phyloP scores from a whole-genome alignment of 2,113 vertebrate species.

The Brachionichthys hirsutus region DNA sequence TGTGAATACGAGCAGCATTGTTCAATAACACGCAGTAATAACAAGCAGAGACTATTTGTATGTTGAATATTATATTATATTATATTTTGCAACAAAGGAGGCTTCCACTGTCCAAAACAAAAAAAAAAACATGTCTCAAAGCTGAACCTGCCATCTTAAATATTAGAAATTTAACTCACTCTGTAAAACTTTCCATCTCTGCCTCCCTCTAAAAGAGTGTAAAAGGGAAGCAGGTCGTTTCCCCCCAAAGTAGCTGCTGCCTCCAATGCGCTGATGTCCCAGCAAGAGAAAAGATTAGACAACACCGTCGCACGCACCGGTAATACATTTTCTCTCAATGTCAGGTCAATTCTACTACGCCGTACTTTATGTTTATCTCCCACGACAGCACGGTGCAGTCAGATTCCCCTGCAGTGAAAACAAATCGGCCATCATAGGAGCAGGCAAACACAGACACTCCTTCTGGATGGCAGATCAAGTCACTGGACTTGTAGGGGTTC shows the following conservation, averaged over 20 bases:
- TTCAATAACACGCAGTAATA: no score
- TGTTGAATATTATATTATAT: not conserved
- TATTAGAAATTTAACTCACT: conserved; percentile 70
- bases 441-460: conserved; percentile 78
- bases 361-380: conserved; percentile 83
- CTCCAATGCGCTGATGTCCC: conserved; percentile 82
- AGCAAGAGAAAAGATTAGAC: conserved; percentile 13
- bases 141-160: not conserved
- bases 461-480: conserved; percentile 83
- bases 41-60: not conserved
- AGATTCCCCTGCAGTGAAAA: conserved; percentile 85
- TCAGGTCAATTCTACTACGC: not conserved
- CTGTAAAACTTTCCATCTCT: conserved; percentile 85
- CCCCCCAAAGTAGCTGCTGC: conserved; percentile 85
- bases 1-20: conserved; percentile 2
- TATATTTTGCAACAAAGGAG: not conserved
- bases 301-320: not conserved
- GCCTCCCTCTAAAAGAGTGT: conserved; percentile 85
- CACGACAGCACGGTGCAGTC: conserved; percentile 84
- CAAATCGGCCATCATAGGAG: conserved; percentile 79
- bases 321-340: not conserved
- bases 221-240: conserved; percentile 85
- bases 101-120: conserved; percentile 7
- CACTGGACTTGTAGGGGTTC: conserved; percentile 88
- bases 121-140: no score